These are phyloP conservation scores for Chloroceryle aenea DNA, from an alignment of 2,113 vertebrate species.

Conservation along the genomic window DNA sequence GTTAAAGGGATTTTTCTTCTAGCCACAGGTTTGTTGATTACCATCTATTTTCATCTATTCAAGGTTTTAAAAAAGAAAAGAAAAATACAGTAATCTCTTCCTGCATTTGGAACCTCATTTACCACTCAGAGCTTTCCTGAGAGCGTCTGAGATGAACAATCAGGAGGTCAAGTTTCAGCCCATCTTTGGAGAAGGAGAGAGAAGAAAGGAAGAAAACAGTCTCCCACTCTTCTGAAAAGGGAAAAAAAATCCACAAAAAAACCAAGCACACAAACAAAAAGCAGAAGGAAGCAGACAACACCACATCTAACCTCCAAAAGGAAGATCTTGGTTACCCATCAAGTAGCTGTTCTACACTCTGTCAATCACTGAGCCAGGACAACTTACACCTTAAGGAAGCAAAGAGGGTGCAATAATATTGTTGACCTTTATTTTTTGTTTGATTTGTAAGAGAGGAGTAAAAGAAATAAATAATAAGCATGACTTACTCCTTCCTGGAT, in stretches of 20 bases:
- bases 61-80: conserved; percentile 71
- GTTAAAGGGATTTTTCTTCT: conserved; percentile 78
- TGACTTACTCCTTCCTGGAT: neutral
- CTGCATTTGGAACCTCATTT: conserved; percentile 72
- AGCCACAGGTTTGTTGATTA: conserved; percentile 77
- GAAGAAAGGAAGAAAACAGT: neutral
- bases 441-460: conserved; percentile 6
- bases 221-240: neutral
- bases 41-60: conserved; percentile 78
- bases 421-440: neutral
- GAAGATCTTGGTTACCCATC: conserved; percentile 7
- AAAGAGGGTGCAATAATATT: neutral
- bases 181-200: conserved; percentile 46
- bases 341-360: neutral
- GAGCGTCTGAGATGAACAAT: conserved; percentile 58
- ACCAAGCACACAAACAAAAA: neutral
- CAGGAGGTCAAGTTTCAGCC: conserved; percentile 73
- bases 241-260: neutral
- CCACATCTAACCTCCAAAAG: conserved; percentile 18
- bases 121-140: conserved; percentile 57
- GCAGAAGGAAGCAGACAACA: conserved; percentile 36
- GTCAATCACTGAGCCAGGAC: neutral
- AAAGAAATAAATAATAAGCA: neutral
- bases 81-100: conserved; percentile 75
- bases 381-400: neutral